Evolutionary conservation across 2,797 vertebrate genomes (phyloP).

Genomic region (Takifugu ocellatus): DNA sequence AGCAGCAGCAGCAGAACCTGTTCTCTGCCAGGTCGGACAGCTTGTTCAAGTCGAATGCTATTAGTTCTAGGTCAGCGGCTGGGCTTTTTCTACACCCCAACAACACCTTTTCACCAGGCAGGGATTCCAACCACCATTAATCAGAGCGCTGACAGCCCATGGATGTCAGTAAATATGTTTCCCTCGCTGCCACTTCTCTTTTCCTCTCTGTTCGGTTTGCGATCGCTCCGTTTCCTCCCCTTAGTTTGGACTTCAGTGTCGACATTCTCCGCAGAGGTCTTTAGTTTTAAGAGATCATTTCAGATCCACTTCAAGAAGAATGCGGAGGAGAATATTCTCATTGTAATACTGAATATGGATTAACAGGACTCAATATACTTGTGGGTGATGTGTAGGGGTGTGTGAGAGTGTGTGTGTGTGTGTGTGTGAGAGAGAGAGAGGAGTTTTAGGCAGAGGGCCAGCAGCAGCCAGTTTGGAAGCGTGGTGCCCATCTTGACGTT

Average conservation of each 20-base stretch:
- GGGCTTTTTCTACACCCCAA: slow-evolving; percentile 73
- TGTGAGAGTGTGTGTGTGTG: slow-evolving; percentile 2
- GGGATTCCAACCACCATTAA: slow-evolving; percentile 76
- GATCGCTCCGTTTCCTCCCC: background rate
- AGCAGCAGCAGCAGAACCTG: slow-evolving; percentile 49
- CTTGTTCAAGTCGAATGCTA: slow-evolving; percentile 80
- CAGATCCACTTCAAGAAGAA: no score
- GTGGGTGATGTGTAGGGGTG: slow-evolving; percentile 49
- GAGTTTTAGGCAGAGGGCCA: slow-evolving; percentile 83
- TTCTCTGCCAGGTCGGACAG: slow-evolving; percentile 67
- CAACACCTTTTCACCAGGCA: slow-evolving; percentile 77
- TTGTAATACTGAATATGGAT: background rate
- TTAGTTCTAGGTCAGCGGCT: slow-evolving; percentile 78
- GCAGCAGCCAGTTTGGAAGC: slow-evolving; percentile 72
- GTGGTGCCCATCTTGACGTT: slow-evolving; percentile 65
- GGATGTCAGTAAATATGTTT: slow-evolving; percentile 79
- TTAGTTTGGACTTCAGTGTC: no score
- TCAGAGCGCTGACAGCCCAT: slow-evolving; percentile 80
- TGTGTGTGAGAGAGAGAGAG: background rate
- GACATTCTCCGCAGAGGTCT: no score
- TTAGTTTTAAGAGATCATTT: no score
- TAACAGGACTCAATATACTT: slow-evolving; percentile 72
- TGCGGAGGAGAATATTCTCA: no score
- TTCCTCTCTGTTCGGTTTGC: slow-evolving; percentile 5
- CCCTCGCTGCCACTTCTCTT: slow-evolving; percentile 21